A percentile compares a stretch with the other conserved stretches of the same genome.
Conservation (phyloP, 2,113 vertebrate species). For the Tretioscincus oriximinensis region DNA sequence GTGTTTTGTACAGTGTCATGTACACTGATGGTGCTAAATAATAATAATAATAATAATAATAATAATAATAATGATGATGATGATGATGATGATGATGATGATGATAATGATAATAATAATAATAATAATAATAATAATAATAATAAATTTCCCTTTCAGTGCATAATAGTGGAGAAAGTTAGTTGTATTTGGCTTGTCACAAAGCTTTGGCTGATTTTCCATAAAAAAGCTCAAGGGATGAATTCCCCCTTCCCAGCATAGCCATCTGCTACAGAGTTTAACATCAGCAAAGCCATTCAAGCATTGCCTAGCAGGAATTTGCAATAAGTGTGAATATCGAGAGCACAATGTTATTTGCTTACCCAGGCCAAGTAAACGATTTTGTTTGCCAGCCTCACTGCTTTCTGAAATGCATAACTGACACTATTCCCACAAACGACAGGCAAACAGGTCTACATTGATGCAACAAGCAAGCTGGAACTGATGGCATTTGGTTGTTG, state of each 20-base stretch:
- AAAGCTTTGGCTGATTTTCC: neutral
- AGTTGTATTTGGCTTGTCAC: neutral
- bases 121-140: too few species aligned
- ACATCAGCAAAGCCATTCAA: neutral
- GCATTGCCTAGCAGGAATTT: neutral
- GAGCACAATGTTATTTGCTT: neutral
- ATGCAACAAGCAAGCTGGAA: neutral
- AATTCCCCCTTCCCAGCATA: neutral
- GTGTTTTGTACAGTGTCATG: too few species aligned
- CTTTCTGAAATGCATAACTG: conserved; percentile 1
- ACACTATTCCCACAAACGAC: neutral
- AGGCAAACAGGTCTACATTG: neutral
- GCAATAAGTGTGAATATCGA: neutral
- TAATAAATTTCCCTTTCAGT: neutral
- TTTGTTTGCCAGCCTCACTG: neutral
- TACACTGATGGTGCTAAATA: too few species aligned
- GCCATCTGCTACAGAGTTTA: neutral
- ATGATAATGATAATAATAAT: too few species aligned
- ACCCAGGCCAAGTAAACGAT: neutral
- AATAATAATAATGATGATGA: too few species aligned
- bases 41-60: too few species aligned
- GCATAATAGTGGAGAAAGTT: neutral
- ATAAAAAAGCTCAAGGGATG: neutral
- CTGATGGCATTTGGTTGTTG: neutral
- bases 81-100: too few species aligned